Base-by-base conservation (phyloP, 2,113 vertebrate species). In the Microcebus murinus region DNA sequence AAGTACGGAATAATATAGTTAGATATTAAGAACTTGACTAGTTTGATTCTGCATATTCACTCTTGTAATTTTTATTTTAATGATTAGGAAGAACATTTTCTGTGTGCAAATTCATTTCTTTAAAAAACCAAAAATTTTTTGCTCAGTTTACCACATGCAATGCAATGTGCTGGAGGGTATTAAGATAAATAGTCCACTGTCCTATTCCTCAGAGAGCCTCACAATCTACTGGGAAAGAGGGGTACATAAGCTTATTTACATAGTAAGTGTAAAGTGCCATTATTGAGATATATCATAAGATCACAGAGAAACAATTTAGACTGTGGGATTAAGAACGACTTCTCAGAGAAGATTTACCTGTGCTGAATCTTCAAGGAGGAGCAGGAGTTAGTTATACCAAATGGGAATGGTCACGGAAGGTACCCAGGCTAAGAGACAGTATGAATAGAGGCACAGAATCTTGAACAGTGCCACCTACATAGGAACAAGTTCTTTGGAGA, bases 51-150 rank as follows among this genome's bases (percentile, higher is more conserved):
- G 55, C 71, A 25, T 88, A 70, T 59, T 88, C 45, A 82, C 29
- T 96, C 65, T 45, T 81, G 11, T 21, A 65, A 63, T 81, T 81
- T 93, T 80, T n/a, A 55, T 52, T 81, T 80, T 90, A 96, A 79
- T 95, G 36, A 68, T 90, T 87, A 80, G n/a, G 59, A 80, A 96
- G 29, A 71, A 68, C 18, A 59, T 80, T 93, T 91, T 87, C 63
- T 86, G 13, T 85, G 36, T 87, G 70, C 42, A 76, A 71, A 67
- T 89, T 79, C 3, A 86, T 70, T 91, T 96, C 36, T 80, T 95
- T 36, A 52, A 67, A 90, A 79, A 71, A 95, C 8, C 7, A 31
- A 85, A 55, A 59, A 74, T 27, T 9, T 65, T 39, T 25, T 63
- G 23, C 27, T 50, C 34, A 67, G 63, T 94, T 85, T 85, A 34